Evolutionary conservation across 2,113 vertebrate genomes (phyloP), one percentile per base, ranked within the genome.

Genomic region (Uropsilus gracilis): DNA sequence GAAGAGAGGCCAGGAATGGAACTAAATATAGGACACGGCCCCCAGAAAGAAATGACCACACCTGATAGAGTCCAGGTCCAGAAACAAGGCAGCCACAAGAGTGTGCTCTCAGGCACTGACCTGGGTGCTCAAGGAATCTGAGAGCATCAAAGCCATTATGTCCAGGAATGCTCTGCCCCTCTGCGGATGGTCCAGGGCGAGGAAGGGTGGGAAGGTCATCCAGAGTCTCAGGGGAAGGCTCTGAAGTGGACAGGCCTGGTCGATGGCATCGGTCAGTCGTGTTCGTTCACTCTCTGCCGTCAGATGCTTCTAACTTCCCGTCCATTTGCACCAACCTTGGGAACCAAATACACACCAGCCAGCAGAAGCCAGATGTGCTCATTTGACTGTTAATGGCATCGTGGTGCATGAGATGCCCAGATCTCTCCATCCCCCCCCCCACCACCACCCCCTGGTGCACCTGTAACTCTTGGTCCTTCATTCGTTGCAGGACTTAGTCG

Each of bases 401-500:
- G 18, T 44, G 63, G n/a, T n/a, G n/a, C n/a, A n/a, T n/a, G n/a
- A n/a, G n/a, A n/a, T n/a, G n/a, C n/a, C n/a, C n/a, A n/a, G n/a
- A n/a, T n/a, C n/a, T n/a, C n/a, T n/a, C n/a, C n/a, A n/a, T n/a
- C n/a, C n/a, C n/a, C n/a, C n/a, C n/a, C n/a, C n/a, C n/a, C n/a
- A n/a, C n/a, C n/a, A n/a, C 73, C 59, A n/a, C 59, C 93, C 32
- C 32, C 39, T 46, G 77, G 85, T 37, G 61, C 90, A 20, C 0
- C 0, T 85, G 5, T 96, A 94, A 97, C 55, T 3, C 18, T 28
- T 2, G 77, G 91, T 94, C 4, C 97, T 94, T 87, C 44, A 84
- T 98, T 93, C 84, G 44, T 96, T 95, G 72, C 98, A 99, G 99
- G 99, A 99, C 97, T 98, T 99, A 63, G 98, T 99, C 8, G 96